These are phyloP conservation scores for Scolopax bukidnonensis DNA, from an alignment of 2,797 vertebrate genomes.

Conservation along the genomic window DNA sequence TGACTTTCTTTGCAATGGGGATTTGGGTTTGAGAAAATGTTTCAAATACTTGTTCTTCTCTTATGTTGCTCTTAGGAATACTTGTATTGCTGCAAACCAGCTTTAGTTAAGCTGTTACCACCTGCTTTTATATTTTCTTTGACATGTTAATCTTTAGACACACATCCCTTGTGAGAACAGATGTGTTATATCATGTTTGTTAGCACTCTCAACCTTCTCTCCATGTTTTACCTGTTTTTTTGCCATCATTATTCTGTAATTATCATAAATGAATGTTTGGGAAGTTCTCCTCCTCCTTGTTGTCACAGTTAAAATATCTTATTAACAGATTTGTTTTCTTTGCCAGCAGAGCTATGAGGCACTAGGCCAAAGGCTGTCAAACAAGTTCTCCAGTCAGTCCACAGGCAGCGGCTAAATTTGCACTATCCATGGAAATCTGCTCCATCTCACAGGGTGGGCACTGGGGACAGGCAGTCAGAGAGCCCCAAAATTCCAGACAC, in stretches of 20 bases:
- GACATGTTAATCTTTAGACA: conserved; percentile 77
- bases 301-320: conserved; percentile 67
- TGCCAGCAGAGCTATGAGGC: conserved; percentile 60
- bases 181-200: conserved; percentile 74
- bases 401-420: not conserved
- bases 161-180: conserved; percentile 77
- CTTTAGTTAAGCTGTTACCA: conserved; percentile 77
- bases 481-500: accelerated
- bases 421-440: not conserved
- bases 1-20: conserved; percentile 53
- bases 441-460: not conserved
- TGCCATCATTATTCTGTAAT: conserved; percentile 68
- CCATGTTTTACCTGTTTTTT: conserved; percentile 52
- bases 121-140: conserved; percentile 79
- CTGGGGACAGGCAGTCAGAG: not conserved
- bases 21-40: conserved; percentile 54
- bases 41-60: conserved; percentile 67
- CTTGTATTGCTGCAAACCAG: conserved; percentile 62
- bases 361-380: conserved; percentile 70
- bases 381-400: conserved; percentile 2
- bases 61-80: conserved; percentile 77
- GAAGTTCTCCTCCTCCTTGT: conserved; percentile 68
- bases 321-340: conserved; percentile 70
- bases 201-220: conserved; percentile 55
- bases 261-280: conserved; percentile 69